Conservation (phyloP, 2,888 invertebrate genomes). For the Tanypteryx hageni region DNA sequence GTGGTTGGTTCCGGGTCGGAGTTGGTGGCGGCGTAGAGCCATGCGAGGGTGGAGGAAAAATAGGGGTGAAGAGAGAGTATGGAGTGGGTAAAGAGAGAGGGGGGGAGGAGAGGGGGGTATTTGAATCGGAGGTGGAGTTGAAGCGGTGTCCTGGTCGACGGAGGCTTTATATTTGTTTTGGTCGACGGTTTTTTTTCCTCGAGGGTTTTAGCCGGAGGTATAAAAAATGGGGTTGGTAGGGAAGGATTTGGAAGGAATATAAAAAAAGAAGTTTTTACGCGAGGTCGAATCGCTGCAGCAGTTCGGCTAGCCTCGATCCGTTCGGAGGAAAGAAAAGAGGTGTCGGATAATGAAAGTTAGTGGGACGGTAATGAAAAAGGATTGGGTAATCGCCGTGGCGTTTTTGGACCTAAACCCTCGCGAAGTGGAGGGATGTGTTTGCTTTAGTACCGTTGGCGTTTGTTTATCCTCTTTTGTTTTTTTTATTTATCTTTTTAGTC, state of each 20-base stretch:
- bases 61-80: neutral
- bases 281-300: neutral
- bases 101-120: neutral
- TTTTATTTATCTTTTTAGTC: neutral
- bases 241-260: neutral
- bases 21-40: neutral
- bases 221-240: neutral
- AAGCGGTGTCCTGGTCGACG: neutral
- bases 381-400: neutral
- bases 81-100: neutral
- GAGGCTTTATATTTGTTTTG: neutral
- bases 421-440: conserved; percentile 12
- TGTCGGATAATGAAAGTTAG: conserved; percentile 2
- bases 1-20: neutral
- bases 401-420: neutral
- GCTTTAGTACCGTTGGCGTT: neutral
- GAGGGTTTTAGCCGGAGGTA: neutral
- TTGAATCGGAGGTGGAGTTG: neutral
- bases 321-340: neutral
- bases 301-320: neutral
- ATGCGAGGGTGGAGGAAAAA: neutral
- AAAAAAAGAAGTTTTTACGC: neutral
- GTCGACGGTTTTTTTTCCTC: neutral
- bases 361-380: conserved; percentile 3
- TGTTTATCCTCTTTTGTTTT: neutral